A percentile compares a stretch with the other conserved stretches of the same genome.
phyloP scores from a whole-genome alignment of 1,140 invertebrate species.

The Drosophila orena region DNA sequence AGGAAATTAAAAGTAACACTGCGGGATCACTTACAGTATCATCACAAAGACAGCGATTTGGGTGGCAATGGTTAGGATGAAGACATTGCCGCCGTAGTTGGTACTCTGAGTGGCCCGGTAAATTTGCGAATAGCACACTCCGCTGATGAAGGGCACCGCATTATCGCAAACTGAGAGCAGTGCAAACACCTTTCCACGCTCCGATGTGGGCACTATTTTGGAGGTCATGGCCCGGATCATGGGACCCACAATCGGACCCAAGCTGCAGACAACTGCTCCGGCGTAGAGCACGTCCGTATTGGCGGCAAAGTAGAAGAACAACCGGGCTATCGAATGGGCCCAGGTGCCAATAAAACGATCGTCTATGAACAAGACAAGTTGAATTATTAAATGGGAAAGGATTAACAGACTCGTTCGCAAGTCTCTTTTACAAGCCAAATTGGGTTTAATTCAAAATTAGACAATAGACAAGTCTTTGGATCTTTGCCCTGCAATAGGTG shows the following conservation, averaged over 20 bases:
- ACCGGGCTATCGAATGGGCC: conserved; percentile 88
- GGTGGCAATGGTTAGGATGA: conserved; percentile 89
- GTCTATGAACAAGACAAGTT: conserved; percentile 65
- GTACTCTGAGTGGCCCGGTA: conserved; percentile 88
- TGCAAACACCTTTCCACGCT: conserved; percentile 91
- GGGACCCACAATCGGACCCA: conserved; percentile 90
- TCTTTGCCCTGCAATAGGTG: too few relatives aligned
- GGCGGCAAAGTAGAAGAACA: conserved; percentile 88
- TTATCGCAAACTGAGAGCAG: conserved; percentile 91
- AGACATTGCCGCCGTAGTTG: conserved; percentile 87
- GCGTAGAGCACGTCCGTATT: conserved; percentile 87
- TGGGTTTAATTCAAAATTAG: too few relatives aligned
- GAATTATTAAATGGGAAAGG: not conserved
- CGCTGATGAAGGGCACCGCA: conserved; percentile 89
- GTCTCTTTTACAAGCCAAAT: not conserved
- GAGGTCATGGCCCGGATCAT: conserved; percentile 91
- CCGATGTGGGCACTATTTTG: conserved; percentile 88
- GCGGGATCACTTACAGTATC: conserved; percentile 86
- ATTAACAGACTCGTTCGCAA: too few relatives aligned
- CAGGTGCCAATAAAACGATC: conserved; percentile 89
- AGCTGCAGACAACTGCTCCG: conserved; percentile 88
- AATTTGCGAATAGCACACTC: conserved; percentile 89
- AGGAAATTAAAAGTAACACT: not conserved
- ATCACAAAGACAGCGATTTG: conserved; percentile 88
- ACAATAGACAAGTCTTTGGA: too few relatives aligned